These are phyloP conservation scores for Cordilura impudica DNA, from an alignment of 2,888 invertebrate species.

Conservation along the genomic window DNA sequence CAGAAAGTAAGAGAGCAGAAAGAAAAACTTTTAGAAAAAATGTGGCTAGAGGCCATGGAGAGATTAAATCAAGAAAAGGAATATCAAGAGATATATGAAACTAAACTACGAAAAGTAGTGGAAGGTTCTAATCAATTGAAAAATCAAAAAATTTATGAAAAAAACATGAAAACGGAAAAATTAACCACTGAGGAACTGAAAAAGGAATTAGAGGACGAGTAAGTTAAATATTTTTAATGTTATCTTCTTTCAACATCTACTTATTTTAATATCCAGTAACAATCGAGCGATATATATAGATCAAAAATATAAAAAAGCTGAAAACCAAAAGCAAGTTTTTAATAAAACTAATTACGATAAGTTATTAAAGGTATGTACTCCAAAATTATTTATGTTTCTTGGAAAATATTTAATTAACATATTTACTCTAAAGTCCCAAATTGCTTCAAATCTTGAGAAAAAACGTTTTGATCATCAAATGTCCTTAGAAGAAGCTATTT, in stretches of 20 bases:
- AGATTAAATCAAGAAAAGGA: constrained; percentile 57
- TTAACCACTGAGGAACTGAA: neutral
- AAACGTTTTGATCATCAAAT: neutral
- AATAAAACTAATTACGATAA: constrained; percentile 37
- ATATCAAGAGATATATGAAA: constrained; percentile 52
- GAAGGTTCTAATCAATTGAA: constrained; percentile 42
- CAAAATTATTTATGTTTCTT: neutral
- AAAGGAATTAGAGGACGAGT: constrained; percentile 49
- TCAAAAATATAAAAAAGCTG: constrained; percentile 20
- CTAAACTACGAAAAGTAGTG: constrained; percentile 50
- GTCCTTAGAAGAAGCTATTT: neutral
- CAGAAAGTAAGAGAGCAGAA: constrained; percentile 44
- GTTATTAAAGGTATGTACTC: constrained; percentile 44
- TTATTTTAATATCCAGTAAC: constrained; percentile 32
- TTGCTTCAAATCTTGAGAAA: constrained; percentile 20
- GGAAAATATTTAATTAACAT: too few relatives aligned
- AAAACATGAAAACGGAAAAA: constrained; percentile 7
- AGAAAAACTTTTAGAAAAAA: constrained; percentile 57
- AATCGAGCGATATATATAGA: constrained; percentile 37
- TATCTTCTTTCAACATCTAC: neutral
- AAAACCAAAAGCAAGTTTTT: constrained; percentile 20
- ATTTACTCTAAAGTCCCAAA: constrained; percentile 53
- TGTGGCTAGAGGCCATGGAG: constrained; percentile 59
- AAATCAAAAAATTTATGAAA: constrained; percentile 35
- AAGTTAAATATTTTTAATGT: constrained; percentile 11